Base-by-base conservation (phyloP, 2,797 vertebrate genomes). In the Sebastes diaconus region DNA sequence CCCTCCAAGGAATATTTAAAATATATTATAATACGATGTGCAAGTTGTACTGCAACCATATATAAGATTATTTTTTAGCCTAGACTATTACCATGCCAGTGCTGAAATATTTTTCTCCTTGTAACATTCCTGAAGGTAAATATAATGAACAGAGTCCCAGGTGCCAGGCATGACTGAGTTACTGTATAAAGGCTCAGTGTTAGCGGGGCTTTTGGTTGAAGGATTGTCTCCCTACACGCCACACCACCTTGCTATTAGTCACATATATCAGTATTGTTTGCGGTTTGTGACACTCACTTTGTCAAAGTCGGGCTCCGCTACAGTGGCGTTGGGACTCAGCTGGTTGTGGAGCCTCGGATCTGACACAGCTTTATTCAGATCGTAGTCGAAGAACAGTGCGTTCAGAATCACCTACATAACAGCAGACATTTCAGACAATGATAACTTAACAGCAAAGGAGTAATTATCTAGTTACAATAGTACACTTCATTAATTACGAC, bases 291-390 rank as follows among this genome's bases (percentile, higher is more conserved):
- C 77, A 88, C 94, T 88, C 76, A 99, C 98, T 96, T 94, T 60
- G 68, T 97, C 95, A 71, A 99, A 89, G 61, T 55, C 71, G 0
- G 50, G 68, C 91, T 99, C 99, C 5, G 94, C 90, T 0, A 89
- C 67, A 0, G 97, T 97, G 52, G 59, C 1, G 50, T 95, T 97
- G 52, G 98, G 98, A 64, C 93, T 93, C 50, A 99, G 96, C 90
- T 99, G 98, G 89, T 99, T 97, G 6, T 99, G 99, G 39, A 99
- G 8, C 79, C 99, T 94, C 0, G 96, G 96, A 14, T 97, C 95
- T 27, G 90, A 91, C 55, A 99, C 96, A 0, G 98, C 92, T 71
- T 80, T 95, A 69, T 95, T 92, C 76, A 97, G 84, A 5, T 98
- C 93, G 0, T 97, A 97, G 65, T 95, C 84, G 54, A 99, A 98